Base-by-base conservation (phyloP, 2,113 vertebrate species). In the Nyctereutes procyonoides region DNA sequence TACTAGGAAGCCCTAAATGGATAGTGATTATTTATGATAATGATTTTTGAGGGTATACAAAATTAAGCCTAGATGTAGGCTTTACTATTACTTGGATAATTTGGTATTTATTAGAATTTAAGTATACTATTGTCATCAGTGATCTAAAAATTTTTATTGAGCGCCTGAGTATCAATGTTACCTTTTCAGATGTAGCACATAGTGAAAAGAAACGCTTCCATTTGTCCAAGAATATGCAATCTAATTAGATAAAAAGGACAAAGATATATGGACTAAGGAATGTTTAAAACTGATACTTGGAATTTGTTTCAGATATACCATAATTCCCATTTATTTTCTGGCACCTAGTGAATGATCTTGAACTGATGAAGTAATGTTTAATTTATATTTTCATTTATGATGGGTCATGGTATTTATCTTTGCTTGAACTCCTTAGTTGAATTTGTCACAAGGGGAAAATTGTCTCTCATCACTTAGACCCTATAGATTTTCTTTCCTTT, bases 281-380 rank as follows among this genome's bases (percentile, higher is more conserved):
- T 74, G 90, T 92, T 88, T 88, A 53, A 20, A 93, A 60, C 20
- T 22, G 76, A 71, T 84, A 83, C 15, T 90, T 94, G 16, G 55
- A 95, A 76, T 84, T 82, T 96, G 11, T 94, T 97, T 96, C 30
- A 77, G 53, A 87, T 76, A 69, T 82, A 67, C 7, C 60, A 32
- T 77, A 79, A 38, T 14, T 92, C 87, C 4, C 13, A 82, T 84
- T 96, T 71, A 73, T 86, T 97, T 96, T 92, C 53, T 94, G 32
- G 28, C 9, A 35, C 12, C 35, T 85, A 79, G 43, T 73, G 2
- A 10, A 74, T 89, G 65, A 51, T 97, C 56, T 90, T 95, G 43
- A 95, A 62, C 48, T 92, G 62, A 93, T 93, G 15, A 86, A 83
- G 86, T 92, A 90, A 62, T 92, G 26, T 93, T 96, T 79, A 92